Base-by-base conservation (phyloP, 2,888 invertebrate species). In the Ernsta delagoae region DNA sequence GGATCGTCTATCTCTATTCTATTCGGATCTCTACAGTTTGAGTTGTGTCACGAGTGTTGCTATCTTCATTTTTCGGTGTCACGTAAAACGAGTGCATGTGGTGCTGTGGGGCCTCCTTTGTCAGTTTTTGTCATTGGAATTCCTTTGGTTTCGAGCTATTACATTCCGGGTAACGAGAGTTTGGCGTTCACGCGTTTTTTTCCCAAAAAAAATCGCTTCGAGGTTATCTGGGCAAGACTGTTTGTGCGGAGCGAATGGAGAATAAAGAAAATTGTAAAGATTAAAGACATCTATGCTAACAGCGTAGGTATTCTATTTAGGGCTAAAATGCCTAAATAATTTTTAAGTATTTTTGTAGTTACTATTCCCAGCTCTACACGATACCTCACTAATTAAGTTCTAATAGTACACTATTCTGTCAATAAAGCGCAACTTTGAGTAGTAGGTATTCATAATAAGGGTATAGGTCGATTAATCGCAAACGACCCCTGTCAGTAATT, bases 401-500 rank as follows among this genome's bases (percentile, higher is more conserved):
- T 0, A 41, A 3, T 8, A 8, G 9, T 8, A 41, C 41, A 41
- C 4, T 45, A 45, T n/a, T 4, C 3, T n/a, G 45, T n/a, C 45
- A 45, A 3, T 45, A 7, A n/a, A 8, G 5, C 36, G 36, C 36
- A 39, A 24, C 24, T 24, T 24, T 24, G 24, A 24, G 1, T 24
- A 24, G 24, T 24, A 36, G 36, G 48, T 12, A 48, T 48, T 6
- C 48, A 48, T 48, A 48, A 48, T 48, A 16, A 48, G 48, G 3
- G 48, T 48, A 48, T 16, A 12, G 6, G 8, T n/a, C 45, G 61
- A 61, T 48, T 31, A 16, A 45, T 34, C 45, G 48, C 48, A 61
- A 61, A 36, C 48, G 61, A 34, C 41, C 59, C 75, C 11, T 79
- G 83, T 84, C 83, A 80, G 80, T 81, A 82, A 83, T 86, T 84